Evolutionary conservation across 2,888 invertebrate genomes (phyloP), one percentile per base, ranked within the genome.

Genomic region (Melanostoma scalare): DNA sequence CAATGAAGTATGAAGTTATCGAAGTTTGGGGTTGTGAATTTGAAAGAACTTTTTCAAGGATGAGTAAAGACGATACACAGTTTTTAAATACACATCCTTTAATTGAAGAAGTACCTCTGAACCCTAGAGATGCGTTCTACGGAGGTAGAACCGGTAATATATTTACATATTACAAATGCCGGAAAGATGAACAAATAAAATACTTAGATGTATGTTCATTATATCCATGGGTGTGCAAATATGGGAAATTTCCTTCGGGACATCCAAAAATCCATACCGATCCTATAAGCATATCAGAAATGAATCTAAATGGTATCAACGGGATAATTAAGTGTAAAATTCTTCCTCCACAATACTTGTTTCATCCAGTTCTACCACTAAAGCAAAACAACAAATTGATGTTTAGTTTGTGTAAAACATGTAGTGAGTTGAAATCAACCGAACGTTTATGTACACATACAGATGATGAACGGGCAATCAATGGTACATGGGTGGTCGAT

Each of bases 401-500:
- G 58, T 89, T 88, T 80, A 4, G 6, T 38, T 8, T 38, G 8
- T 38, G 38, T 38, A 38, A 38, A 8, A 38, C 38, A 8, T 38
- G 38, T 38, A 8, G 38, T 8, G 8, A 38, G 6, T 38, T 4
- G 38, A 38, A 38, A 38, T 38, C 38, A 38, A 38, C 4, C 4
- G 38, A 38, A 6, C 1, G 6, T 6, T 38, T 38, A 1, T 38
- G 8, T 8, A 1, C 4, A 6, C 38, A 38, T 38, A 38, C 38
- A 38, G 38, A 38, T 38, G 8, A 38, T 8, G 38, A 85, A 85
- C 55, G 86, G 87, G 44, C 55, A 6, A 36, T 81, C 56, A 56
- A 55, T 42, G 89, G 89, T 0, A 89, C 89, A 0, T 89, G 88
- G 88, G 86, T 88, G 42, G 87, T 87, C 4, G 87, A 87, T 30